Conservation (phyloP, 2,888 invertebrate species). For the Phaedon cochleariae region DNA sequence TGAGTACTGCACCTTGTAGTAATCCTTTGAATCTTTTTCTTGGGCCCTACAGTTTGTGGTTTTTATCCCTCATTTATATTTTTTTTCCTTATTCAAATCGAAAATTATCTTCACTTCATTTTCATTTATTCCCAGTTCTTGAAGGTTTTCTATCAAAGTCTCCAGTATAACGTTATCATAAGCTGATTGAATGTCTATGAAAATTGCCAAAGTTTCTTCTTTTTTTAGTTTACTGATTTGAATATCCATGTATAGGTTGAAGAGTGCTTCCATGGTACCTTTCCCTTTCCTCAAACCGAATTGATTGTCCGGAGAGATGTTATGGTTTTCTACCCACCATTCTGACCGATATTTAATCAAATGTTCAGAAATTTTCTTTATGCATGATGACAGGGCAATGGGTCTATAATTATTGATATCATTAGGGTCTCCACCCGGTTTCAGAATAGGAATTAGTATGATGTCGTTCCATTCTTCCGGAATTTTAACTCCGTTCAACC, state of each 20-base stretch:
- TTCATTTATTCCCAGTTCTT: background rate
- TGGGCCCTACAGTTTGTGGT: background rate
- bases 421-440: slow-evolving; percentile 6
- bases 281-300: slow-evolving; percentile 18
- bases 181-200: slow-evolving; percentile 12
- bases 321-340: slow-evolving; percentile 5
- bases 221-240: background rate
- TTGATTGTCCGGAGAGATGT: background rate
- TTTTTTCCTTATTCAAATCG: background rate
- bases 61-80: background rate
- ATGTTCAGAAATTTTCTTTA: slow-evolving; percentile 15
- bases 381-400: slow-evolving; percentile 8
- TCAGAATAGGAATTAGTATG: slow-evolving; percentile 15
- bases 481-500: background rate
- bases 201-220: background rate
- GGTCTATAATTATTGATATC: slow-evolving; percentile 9
- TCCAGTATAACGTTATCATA: slow-evolving; percentile 21
- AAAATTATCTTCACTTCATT: background rate
- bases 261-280: background rate
- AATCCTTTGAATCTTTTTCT: background rate
- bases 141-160: background rate
- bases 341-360: slow-evolving; percentile 17
- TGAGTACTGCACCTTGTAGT: background rate
- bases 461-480: slow-evolving; percentile 10
- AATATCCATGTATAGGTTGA: background rate